Conservation (phyloP, 2,888 invertebrate genomes). For the Xestia rhomboidea region DNA sequence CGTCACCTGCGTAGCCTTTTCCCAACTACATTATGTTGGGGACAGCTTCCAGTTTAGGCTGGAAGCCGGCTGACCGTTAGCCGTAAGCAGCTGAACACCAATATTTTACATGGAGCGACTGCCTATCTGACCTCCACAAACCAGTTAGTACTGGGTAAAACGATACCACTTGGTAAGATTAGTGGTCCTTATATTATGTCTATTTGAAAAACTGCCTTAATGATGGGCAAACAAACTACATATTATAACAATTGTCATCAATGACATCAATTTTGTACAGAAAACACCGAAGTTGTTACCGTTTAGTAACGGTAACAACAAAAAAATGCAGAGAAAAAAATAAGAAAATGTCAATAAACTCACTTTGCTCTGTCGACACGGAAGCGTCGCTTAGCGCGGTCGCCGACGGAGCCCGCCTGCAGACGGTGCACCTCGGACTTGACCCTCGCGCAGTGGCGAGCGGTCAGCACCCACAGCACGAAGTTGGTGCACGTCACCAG, state of each 20-base stretch:
- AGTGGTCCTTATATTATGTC: background rate
- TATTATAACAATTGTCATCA: background rate
- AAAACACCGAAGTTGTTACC: background rate
- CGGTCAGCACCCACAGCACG: conserved; percentile 92
- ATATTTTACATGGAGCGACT: background rate
- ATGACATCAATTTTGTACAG: conserved; percentile 21
- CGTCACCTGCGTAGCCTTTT: background rate
- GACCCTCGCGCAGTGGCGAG: conserved; percentile 93
- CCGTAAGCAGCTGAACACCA: background rate
- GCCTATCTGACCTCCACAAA: background rate
- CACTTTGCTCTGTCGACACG: conserved; percentile 93
- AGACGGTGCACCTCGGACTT: conserved; percentile 94
- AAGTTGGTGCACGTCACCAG: conserved; percentile 92
- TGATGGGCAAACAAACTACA: conserved; percentile 9
- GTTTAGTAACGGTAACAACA: conserved; percentile 15
- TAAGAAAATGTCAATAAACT: conserved; percentile 68
- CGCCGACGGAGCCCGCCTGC: conserved; percentile 92
- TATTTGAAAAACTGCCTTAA: conserved; percentile 13
- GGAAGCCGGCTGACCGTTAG: no score
- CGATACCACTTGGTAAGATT: background rate
- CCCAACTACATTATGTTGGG: background rate
- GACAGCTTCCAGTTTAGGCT: no score
- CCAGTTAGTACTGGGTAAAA: background rate
- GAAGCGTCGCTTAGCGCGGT: conserved; percentile 91
- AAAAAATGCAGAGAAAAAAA: background rate